Conservation (phyloP, 2,888 invertebrate species). For the Apamea sordens region DNA sequence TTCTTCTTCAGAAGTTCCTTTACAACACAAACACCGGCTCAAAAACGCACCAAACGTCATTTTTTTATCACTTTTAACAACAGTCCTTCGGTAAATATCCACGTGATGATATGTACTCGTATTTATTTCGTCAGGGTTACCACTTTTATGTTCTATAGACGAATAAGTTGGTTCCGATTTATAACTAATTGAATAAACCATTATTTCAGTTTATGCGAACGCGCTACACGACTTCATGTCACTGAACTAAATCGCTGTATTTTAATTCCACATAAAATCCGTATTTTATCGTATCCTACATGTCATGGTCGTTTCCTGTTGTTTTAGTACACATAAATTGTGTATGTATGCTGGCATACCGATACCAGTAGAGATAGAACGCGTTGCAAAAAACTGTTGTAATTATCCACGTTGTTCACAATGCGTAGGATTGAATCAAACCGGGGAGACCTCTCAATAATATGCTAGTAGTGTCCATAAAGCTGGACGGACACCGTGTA, state of each 20-base stretch:
- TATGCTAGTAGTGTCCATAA: constrained; percentile 55
- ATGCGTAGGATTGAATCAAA: constrained; percentile 51
- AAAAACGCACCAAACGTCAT: constrained; percentile 73
- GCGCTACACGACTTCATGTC: constrained; percentile 74
- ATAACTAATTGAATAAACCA: constrained; percentile 74
- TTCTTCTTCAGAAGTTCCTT: constrained; percentile 67
- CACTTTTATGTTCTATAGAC: constrained; percentile 76
- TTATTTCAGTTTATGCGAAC: constrained; percentile 65
- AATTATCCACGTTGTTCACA: constrained; percentile 40
- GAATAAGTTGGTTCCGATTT: constrained; percentile 76
- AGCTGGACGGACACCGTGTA: constrained; percentile 32
- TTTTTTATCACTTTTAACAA: constrained; percentile 67
- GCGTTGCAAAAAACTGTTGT: constrained; percentile 65
- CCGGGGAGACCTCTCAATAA: constrained; percentile 51
- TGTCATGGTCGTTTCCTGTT: constrained; percentile 85
- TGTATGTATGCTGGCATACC: constrained; percentile 65
- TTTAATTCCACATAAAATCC: constrained; percentile 80
- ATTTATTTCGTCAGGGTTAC: constrained; percentile 65
- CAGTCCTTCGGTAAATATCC: constrained; percentile 77
- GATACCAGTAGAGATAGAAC: constrained; percentile 74
- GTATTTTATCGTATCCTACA: constrained; percentile 85
- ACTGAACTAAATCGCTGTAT: constrained; percentile 74
- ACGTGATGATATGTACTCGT: constrained; percentile 75
- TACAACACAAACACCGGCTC: constrained; percentile 77
- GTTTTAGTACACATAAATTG: constrained; percentile 60